Evolutionary conservation across 2,888 invertebrate genomes (phyloP).

Genomic region (Leptopilina myrica): DNA sequence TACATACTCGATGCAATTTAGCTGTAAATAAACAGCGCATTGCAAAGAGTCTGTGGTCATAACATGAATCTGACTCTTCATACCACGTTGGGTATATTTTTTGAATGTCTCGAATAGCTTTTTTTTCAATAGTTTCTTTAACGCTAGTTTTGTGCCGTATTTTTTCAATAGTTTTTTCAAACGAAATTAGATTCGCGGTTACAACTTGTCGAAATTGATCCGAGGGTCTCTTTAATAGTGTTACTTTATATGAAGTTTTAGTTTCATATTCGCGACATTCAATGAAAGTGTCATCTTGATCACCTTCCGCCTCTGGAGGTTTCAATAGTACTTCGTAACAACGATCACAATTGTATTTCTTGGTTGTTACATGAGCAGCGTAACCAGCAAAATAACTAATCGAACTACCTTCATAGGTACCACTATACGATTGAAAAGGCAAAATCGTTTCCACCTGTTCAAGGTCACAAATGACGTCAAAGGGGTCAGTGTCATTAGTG

Average conservation of each 20-base stretch:
- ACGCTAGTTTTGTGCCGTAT: neutral
- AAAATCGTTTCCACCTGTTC: neutral
- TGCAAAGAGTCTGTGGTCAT: neutral
- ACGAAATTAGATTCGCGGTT: neutral
- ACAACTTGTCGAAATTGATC: neutral
- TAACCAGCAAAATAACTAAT: neutral
- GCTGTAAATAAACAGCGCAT: too few relatives aligned
- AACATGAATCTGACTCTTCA: neutral
- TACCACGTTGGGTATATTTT: neutral
- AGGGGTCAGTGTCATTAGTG: neutral
- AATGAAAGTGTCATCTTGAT: neutral
- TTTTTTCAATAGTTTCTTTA: constrained; percentile 8
- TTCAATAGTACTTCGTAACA: neutral
- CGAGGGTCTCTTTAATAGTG: neutral
- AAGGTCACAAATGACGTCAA: neutral
- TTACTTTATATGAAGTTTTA: neutral
- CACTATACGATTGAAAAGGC: neutral
- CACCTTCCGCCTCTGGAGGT: neutral
- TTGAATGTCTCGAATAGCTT: neutral
- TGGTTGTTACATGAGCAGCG: neutral
- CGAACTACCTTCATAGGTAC: neutral
- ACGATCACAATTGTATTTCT: neutral
- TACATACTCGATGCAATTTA: too few relatives aligned
- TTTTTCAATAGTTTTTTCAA: neutral
- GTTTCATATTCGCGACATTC: neutral